A percentile compares a stretch with the other conserved stretches of the same genome.
Conservation (phyloP, 2,113 vertebrate species). For the Stegastes partitus region DNA sequence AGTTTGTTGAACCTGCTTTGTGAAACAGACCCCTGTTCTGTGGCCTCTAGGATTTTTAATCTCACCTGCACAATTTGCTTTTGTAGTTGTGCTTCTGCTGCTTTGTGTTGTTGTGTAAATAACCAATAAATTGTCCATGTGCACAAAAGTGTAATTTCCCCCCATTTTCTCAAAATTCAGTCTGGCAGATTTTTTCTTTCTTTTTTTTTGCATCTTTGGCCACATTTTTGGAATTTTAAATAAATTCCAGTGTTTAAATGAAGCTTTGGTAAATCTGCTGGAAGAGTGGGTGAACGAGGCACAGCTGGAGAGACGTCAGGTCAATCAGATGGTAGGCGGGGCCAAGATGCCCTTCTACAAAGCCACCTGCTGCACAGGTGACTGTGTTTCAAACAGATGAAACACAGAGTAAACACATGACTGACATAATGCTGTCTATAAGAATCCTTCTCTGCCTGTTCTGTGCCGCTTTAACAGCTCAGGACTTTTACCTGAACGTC, state of each 20-base stretch:
- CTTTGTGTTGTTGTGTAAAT: no score
- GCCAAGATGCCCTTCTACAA: constrained; percentile 31
- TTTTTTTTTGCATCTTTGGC: not conserved
- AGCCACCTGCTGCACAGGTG: constrained; percentile 3
- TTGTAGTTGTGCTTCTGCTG: no score
- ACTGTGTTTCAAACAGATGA: not conserved
- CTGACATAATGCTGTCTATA: not conserved
- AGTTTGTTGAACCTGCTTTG: no score
- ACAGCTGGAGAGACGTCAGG: constrained; percentile 36
- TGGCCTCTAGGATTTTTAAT: no score
- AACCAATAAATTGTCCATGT: no score
- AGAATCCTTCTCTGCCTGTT: not conserved
- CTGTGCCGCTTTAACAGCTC: not conserved
- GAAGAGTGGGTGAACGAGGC: constrained; percentile 42
- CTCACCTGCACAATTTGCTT: no score
- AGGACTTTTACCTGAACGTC: not conserved
- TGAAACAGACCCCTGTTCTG: no score
- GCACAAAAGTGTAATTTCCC: no score
- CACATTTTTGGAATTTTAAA: not conserved
- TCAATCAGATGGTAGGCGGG: constrained; percentile 42
- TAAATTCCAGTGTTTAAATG: not conserved
- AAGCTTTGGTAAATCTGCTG: not conserved
- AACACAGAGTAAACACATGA: not conserved
- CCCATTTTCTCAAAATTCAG: not conserved
- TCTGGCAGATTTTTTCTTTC: not conserved